Evolutionary conservation across 2,797 vertebrate species (phyloP), one percentile per base, ranked within the genome.

Genomic region (Erpetoichthys calabaricus): DNA sequence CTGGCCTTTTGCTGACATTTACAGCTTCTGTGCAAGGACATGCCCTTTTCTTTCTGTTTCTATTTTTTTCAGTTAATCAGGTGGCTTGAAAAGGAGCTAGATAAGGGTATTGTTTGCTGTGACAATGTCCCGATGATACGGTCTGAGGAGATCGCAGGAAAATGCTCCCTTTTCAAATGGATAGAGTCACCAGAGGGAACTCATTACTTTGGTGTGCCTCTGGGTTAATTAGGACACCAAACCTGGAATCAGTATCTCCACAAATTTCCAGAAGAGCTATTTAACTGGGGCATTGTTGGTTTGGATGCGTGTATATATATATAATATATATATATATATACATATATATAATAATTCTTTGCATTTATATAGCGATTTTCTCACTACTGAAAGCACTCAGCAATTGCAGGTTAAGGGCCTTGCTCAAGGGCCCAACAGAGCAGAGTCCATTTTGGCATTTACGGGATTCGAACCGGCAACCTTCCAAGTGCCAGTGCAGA

Each of bases 1-100:
- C 68, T 85, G 86, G 86, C 82, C 84, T 82, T 80, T 87, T 68
- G 44, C 69, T 92, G 91, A 92, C 91, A 91, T 94, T 91, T 90
- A 81, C 78, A 77, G 77, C 80, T 81, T 80, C 77, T 73, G 78
- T 80, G 80, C 90, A 93, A 94, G 89, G 91, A 89, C 89, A 83
- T 67, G 63, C 74, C 86, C 86, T 88, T 88, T 89, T 80, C 84
- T 86, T 80, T 86, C 82, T 75, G 73, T 82, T 84, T 81, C 85
- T 83, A 80, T 90, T 88, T 88, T 86, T 87, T 84, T 76, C 82
- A 84, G 86, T 90, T 92, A 91, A 92, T 97, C 90, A 87, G 89
- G 87, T 87, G 89, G 88, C 86, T 89, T 89, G 91, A 89, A 93
- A 92, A 86, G 89, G 80, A 86, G 80, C 75, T 83, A 88, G 91